Evolutionary conservation across 1,140 invertebrate species (phyloP).

Genomic region (Bicyclus anynana): DNA sequence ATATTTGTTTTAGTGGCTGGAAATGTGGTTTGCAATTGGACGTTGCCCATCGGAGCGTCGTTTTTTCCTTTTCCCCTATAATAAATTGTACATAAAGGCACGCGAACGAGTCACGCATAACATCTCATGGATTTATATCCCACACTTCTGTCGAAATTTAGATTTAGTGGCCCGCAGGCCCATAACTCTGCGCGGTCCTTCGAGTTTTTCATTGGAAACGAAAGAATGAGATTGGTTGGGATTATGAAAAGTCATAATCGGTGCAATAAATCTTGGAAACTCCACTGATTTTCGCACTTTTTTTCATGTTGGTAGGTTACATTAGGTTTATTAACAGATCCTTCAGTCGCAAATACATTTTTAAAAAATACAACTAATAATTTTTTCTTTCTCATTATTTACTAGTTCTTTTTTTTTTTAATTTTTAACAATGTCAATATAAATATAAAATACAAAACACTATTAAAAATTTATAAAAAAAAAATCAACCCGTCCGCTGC

Average conservation of each 20-base stretch:
- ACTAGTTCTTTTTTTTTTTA: too few relatives aligned
- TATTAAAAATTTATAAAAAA: too few relatives aligned
- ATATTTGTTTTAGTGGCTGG: slow-evolving; percentile 27
- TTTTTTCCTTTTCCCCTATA: slow-evolving; percentile 53
- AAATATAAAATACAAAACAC: too few relatives aligned
- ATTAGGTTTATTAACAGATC: neutral
- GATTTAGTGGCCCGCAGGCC: slow-evolving; percentile 56
- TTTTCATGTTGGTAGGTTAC: neutral
- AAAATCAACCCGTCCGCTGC: too few relatives aligned
- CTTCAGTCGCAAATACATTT: too few relatives aligned
- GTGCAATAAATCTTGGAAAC: slow-evolving; percentile 1
- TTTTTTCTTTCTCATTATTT: too few relatives aligned
- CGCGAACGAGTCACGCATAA: slow-evolving; percentile 66
- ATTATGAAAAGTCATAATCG: slow-evolving; percentile 31
- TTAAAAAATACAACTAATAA: too few relatives aligned
- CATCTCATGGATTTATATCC: slow-evolving; percentile 70
- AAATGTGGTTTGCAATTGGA: slow-evolving; percentile 43
- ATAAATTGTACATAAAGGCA: slow-evolving; percentile 68
- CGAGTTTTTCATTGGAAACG: slow-evolving; percentile 40
- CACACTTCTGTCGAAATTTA: slow-evolving; percentile 72
- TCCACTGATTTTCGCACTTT: neutral
- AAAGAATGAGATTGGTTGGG: slow-evolving; percentile 36
- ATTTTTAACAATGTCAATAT: too few relatives aligned
- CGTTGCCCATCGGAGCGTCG: slow-evolving; percentile 38
- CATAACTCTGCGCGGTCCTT: slow-evolving; percentile 50